Evolutionary conservation across 2,797 vertebrate species (phyloP), one percentile per base, ranked within the genome.

Genomic region (Myotis planiceps): DNA sequence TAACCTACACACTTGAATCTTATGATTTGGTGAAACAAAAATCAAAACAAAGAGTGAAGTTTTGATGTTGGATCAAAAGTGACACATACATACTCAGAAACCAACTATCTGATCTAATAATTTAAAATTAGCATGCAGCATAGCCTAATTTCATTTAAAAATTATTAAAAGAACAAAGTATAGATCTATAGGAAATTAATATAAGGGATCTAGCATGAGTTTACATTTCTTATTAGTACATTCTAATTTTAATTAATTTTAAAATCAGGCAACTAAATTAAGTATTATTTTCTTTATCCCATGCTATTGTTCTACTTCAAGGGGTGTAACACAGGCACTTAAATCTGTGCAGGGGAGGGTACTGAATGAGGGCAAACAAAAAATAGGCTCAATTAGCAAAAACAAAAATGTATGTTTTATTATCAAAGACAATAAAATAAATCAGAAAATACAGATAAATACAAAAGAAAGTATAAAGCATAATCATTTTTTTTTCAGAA

Each of bases 381-480:
- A 95, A 96, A 97, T 49, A 1, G 81, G 60, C 96, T 97, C 90
- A 94, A 96, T 97, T 98, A 98, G 97, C 97, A 98, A 98, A 99
- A 98, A 98, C 97, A 98, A 99, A 98, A 97, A 92, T 96, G 32
- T 15, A 97, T 93, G 95, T 96, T 98, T 98, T 98, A 98, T 98
- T 4, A 49, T 76, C 97, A 98, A 96, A 96, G 94, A 89, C 96
- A 96, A 93, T 53, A 90, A 98, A 98, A 97, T 98, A 97, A 97
- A 97, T 96, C 78, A 97, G 98, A 98, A 98, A 98, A 97, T 93
- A 97, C 88, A 98, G 63, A 98, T 97, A 98, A 96, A 96, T 96
- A 97, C 23, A 98, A 96, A 98, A 98, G 93, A 92, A 95, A 93
- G 97, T 97, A 96, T 96, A 96, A 97, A 96, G 97, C 69, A 96